Conservation (phyloP, 2,113 vertebrate species). For the Alethe castanea region DNA sequence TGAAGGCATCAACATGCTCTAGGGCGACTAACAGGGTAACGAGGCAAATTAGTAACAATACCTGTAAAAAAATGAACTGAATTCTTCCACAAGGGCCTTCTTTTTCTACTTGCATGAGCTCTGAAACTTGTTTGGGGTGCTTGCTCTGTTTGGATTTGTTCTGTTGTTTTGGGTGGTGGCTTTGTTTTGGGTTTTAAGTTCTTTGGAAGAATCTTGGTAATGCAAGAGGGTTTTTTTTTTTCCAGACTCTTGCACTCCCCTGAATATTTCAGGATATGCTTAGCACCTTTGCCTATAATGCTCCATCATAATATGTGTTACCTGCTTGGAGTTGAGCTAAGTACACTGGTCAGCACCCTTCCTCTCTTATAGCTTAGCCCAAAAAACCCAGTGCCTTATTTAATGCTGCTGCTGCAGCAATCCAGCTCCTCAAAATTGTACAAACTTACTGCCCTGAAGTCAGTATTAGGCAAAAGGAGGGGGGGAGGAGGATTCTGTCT, state of each 20-base stretch:
- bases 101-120: not conserved
- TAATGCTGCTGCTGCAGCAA: not conserved
- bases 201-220: not conserved
- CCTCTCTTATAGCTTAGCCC: not conserved
- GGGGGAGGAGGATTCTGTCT: not conserved
- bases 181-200: not conserved
- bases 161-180: not conserved
- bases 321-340: not conserved
- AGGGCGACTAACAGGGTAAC: rapidly evolving
- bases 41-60: not conserved
- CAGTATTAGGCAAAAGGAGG: not conserved
- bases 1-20: not conserved
- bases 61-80: not conserved
- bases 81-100: not conserved
- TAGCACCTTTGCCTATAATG: not conserved
- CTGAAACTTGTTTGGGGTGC: not conserved
- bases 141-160: not conserved
- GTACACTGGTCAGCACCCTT: not conserved
- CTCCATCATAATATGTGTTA: not conserved
- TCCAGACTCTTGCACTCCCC: not conserved
- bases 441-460: not conserved
- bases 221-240: not conserved
- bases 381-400: not conserved
- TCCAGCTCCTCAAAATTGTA: not conserved
- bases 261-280: not conserved